Evolutionary conservation across 2,113 vertebrate species (phyloP), one percentile per base, ranked within the genome.

Genomic region (Pipra filicauda): DNA sequence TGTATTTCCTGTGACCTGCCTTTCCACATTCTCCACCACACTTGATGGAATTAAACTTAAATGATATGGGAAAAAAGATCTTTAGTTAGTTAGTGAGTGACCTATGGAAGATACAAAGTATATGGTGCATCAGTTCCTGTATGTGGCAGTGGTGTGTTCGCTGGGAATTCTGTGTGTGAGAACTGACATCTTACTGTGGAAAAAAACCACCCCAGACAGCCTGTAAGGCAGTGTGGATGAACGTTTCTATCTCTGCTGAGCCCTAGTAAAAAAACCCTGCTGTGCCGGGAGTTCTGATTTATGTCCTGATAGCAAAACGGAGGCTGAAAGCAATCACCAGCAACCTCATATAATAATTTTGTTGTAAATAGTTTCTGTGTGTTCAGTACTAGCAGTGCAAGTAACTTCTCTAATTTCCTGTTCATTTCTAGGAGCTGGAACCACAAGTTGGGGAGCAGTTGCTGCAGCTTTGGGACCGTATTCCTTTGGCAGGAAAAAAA

Each of bases 391-490:
- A 89, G 33, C 46, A 66, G 30, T 44, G 14, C 26, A 39, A 26
- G 15, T 84, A 65, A 74, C 35, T 91, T 90, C 48, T 28, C 14
- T 85, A 26, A 71, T 95, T 89, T 65, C 28, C 59, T 70, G n/a
- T 46, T 96, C 18, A 5, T 86, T 79, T 93, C 54, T 64, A 99
- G 99, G 99, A 99, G 89, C 94, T 99, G 85, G 99, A 99, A 92
- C 98, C 99, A 20, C 98, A 98, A 74, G 97, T 98, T 88, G 99
- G 98, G 77, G 97, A 98, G 78, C 98, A 99, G 92, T 96, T 99
- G 90, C 84, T 99, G 62, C 97, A 98, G 66, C 97, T 99, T 81
- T 99, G 99, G 99, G 98, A 99, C 51, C 90, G 30, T 65, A 88
- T 97, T 96, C 95, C 97, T 66, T 15, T 95, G 66, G 73, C 95